phyloP scores from a whole-genome alignment of 2,888 invertebrate species.

The Megamerina dolium region DNA sequence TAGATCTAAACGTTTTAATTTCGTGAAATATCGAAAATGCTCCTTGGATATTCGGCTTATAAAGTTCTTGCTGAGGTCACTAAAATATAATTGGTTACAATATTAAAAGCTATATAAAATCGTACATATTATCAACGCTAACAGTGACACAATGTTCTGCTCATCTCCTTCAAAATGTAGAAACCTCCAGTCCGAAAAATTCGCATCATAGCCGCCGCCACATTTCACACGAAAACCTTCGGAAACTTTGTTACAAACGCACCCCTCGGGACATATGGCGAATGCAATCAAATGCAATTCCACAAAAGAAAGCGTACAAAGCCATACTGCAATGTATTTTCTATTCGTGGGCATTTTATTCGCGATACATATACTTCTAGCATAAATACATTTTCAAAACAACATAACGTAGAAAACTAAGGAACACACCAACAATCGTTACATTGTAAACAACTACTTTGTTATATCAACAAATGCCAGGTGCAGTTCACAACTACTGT shows the following conservation, averaged over 20 bases:
- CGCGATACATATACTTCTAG: too few relatives aligned
- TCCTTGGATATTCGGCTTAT: constrained; percentile 66
- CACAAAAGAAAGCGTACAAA: too few relatives aligned
- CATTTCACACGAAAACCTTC: constrained; percentile 38
- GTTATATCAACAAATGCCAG: too few relatives aligned
- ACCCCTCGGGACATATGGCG: constrained; percentile 20
- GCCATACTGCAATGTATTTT: too few relatives aligned
- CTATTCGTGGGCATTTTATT: too few relatives aligned
- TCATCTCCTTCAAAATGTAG: constrained; percentile 40
- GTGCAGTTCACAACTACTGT: too few relatives aligned
- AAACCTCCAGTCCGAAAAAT: constrained; percentile 38
- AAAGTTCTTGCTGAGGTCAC: constrained; percentile 75
- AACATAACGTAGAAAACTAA: too few relatives aligned
- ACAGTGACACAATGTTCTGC: constrained; percentile 38
- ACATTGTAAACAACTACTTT: too few relatives aligned
- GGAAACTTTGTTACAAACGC: constrained; percentile 19
- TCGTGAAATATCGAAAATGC: constrained; percentile 68
- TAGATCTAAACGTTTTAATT: constrained; percentile 63
- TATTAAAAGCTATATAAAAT: constrained; percentile 23
- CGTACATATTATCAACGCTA: constrained; percentile 18
- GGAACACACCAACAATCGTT: too few relatives aligned
- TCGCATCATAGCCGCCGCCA: constrained; percentile 32
- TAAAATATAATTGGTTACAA: constrained; percentile 38
- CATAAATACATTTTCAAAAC: too few relatives aligned
- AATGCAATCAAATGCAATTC: too few relatives aligned